A percentile compares a stretch with the other conserved stretches of the same genome.
These are phyloP conservation scores for Brachirus orientalis DNA, from an alignment of 2,113 vertebrate species.

Conservation along the genomic window DNA sequence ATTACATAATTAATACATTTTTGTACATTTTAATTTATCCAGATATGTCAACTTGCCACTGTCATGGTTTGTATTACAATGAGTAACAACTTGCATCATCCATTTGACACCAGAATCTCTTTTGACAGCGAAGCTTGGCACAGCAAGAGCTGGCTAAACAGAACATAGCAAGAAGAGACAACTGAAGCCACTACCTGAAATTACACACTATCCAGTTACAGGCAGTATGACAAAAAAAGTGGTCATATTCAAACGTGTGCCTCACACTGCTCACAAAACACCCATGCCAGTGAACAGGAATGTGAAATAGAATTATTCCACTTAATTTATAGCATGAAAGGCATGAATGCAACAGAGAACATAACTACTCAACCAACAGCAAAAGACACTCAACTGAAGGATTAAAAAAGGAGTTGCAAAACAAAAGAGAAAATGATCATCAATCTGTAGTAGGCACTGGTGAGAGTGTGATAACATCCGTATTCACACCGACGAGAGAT, in stretches of 20 bases:
- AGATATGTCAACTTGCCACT: not conserved
- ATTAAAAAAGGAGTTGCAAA: too few relatives aligned
- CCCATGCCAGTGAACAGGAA: too few relatives aligned
- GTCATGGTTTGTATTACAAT: not conserved
- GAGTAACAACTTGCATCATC: not conserved
- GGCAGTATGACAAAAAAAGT: not conserved
- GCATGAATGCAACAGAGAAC: not conserved
- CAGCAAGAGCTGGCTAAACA: not conserved
- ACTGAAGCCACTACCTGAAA: not conserved
- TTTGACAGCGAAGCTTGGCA: conserved; percentile 16
- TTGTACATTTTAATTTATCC: not conserved
- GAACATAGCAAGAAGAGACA: not conserved
- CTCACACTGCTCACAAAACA: not conserved
- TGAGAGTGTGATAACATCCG: conserved; percentile 8
- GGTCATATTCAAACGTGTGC: not conserved
- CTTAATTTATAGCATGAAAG: too few relatives aligned
- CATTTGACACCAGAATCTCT: not conserved
- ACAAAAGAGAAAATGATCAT: not conserved
- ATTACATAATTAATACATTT: too few relatives aligned
- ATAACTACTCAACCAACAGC: not conserved
- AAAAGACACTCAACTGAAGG: not conserved
- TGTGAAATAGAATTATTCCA: not conserved
- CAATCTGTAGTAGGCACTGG: not conserved
- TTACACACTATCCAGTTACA: not conserved
- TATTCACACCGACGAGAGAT: not conserved